Conservation (phyloP, 1,140 invertebrate species). For the Pomacea maculata region DNA sequence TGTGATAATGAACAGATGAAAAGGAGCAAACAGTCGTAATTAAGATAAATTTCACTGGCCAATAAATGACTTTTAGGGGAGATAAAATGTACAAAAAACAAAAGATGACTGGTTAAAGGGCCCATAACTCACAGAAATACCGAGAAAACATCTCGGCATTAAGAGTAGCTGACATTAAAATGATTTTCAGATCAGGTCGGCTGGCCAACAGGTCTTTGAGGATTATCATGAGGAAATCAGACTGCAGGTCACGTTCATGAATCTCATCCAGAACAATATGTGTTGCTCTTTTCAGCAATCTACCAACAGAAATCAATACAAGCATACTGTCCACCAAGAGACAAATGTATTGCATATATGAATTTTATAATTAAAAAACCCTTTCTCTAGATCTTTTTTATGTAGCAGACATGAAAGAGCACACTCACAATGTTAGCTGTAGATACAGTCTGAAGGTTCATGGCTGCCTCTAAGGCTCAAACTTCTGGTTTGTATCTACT, state of each 20-base stretch:
- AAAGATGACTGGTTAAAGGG: no score
- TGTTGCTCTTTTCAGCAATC: slow-evolving; percentile 66
- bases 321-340: neutral
- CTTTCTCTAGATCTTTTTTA: neutral
- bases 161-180: slow-evolving; percentile 91
- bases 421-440: neutral
- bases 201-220: slow-evolving; percentile 78
- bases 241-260: slow-evolving; percentile 76
- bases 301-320: slow-evolving; percentile 27
- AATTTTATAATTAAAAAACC: neutral
- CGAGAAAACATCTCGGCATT: slow-evolving; percentile 78
- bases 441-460: neutral
- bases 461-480: neutral
- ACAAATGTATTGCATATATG: neutral
- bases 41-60: no score
- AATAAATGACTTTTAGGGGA: no score
- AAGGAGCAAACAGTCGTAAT: no score
- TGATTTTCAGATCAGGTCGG: slow-evolving; percentile 80
- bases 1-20: no score
- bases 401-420: neutral
- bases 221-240: slow-evolving; percentile 85
- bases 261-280: slow-evolving; percentile 82
- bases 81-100: no score
- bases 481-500: neutral
- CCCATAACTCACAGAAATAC: slow-evolving; percentile 73